These are phyloP conservation scores for Perognathus longimembris DNA, from an alignment of 2,113 vertebrate genomes.

Conservation along the genomic window DNA sequence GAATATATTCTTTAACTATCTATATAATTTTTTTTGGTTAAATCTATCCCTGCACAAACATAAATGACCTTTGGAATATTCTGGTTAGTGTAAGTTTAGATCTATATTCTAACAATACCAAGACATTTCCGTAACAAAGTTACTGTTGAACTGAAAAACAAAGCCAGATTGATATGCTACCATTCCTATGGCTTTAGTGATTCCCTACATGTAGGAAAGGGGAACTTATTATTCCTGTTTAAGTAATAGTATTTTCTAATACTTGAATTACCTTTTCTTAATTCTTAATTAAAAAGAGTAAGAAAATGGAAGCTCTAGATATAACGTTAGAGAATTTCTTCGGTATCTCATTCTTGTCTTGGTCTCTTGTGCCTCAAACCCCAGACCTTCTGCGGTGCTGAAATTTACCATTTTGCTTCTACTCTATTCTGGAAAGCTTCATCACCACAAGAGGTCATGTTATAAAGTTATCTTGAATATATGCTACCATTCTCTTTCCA, in stretches of 20 bases:
- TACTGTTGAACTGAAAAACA: neutral
- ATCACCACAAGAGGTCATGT: neutral
- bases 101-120: neutral
- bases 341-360: constrained; percentile 2
- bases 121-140: neutral
- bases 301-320: neutral
- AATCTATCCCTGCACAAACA: neutral
- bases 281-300: neutral
- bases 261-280: too few species aligned
- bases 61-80: neutral
- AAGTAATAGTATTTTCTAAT: neutral
- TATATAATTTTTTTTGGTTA: neutral
- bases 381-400: neutral
- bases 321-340: neutral
- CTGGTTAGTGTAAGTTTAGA: neutral
- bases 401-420: neutral
- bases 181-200: constrained; percentile 16
- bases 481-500: neutral
- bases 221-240: neutral
- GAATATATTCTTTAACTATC: neutral
- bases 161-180: neutral
- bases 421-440: neutral
- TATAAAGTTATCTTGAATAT: neutral
- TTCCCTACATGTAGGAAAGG: neutral
- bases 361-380: neutral